Conservation (phyloP, 2,888 invertebrate genomes). For the Erynnis tages region DNA sequence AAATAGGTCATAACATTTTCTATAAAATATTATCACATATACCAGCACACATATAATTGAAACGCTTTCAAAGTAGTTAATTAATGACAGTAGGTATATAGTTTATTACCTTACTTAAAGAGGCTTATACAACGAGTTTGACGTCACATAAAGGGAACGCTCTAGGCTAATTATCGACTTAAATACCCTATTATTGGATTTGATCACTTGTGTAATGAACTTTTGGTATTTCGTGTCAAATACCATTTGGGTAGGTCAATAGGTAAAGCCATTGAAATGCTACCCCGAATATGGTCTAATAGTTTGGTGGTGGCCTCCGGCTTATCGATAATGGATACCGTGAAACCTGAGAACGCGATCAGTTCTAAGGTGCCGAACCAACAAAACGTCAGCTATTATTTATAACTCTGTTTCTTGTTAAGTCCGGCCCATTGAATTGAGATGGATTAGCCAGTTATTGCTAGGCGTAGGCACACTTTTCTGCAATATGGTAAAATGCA, state of each 20-base stretch:
- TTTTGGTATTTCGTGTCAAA: slow-evolving; percentile 67
- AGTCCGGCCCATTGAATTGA: background rate
- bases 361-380: slow-evolving; percentile 55
- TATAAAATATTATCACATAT: too few species aligned
- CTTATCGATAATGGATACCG: slow-evolving; percentile 65
- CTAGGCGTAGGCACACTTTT: too few species aligned
- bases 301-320: slow-evolving; percentile 65
- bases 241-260: slow-evolving; percentile 67
- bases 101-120: slow-evolving; percentile 9
- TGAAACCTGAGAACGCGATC: slow-evolving; percentile 63
- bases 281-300: slow-evolving; percentile 72
- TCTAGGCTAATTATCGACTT: slow-evolving; percentile 49
- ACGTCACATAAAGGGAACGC: slow-evolving; percentile 23
- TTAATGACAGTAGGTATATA: background rate
- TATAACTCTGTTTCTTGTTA: background rate
- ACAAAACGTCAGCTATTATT: slow-evolving; percentile 27
- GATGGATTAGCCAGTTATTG: background rate
- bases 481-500: too few species aligned
- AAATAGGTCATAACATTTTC: too few species aligned
- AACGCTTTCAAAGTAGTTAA: background rate
- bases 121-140: slow-evolving; percentile 13
- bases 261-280: slow-evolving; percentile 76
- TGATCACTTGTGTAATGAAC: slow-evolving; percentile 71
- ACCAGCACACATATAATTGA: too few species aligned
- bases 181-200: slow-evolving; percentile 70